Percentiles rank a stretch among this genome's conserved stretches.
Conservation (phyloP, 2,797 vertebrate genomes). For the Anguilla pacifica region DNA sequence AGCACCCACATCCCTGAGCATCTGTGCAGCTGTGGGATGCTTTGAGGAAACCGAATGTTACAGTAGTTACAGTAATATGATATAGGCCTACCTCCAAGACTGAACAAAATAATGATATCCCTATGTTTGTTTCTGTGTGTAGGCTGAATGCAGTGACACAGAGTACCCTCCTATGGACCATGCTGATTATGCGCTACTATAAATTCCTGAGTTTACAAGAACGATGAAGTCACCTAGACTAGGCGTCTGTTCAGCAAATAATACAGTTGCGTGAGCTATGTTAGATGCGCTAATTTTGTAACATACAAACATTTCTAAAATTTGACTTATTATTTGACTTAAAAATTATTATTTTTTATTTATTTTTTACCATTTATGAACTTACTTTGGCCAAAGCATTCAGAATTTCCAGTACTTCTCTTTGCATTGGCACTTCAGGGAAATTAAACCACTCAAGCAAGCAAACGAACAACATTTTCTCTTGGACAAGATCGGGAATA, state of each 20-base stretch:
- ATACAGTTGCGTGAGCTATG: neutral
- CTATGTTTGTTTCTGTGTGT: neutral
- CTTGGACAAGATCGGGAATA: constrained; percentile 80
- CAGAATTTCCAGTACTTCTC: constrained; percentile 82
- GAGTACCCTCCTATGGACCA: neutral
- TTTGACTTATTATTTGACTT: neutral
- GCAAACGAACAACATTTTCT: constrained; percentile 78
- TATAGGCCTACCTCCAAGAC: neutral
- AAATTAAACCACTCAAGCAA: constrained; percentile 96
- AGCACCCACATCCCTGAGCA: constrained; percentile 85
- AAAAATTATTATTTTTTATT: neutral
- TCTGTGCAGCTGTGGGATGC: constrained; percentile 85
- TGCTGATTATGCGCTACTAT: neutral
- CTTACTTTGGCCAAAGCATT: constrained; percentile 81
- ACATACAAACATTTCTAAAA: neutral
- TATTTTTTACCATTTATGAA: neutral
- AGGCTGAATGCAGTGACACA: neutral
- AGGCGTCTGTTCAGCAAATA: neutral
- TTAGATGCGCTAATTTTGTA: neutral
- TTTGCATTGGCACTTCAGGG: constrained; percentile 83
- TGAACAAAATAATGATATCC: neutral
- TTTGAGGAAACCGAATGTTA: constrained; percentile 56
- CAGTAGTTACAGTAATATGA: neutral
- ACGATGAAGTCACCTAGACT: too few relatives aligned
- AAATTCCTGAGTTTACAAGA: neutral